Evolutionary conservation across 1,140 invertebrate species (phyloP).

Genomic region (Littorina saxatilis): DNA sequence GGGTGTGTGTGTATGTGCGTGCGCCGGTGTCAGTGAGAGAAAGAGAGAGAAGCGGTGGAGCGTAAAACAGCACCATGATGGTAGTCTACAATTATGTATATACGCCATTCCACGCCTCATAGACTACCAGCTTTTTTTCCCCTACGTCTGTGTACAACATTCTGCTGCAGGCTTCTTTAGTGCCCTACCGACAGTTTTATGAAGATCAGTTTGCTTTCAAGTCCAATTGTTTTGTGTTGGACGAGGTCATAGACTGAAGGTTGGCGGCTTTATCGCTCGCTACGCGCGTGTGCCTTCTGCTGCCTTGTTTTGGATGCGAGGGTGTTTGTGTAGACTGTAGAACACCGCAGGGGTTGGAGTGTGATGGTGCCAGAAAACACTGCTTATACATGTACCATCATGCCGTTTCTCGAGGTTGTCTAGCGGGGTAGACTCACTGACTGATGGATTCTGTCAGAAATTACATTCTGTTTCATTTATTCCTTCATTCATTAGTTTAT

Average conservation of each 20-base stretch:
- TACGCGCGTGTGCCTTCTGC: neutral
- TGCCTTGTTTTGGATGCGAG: too few relatives aligned
- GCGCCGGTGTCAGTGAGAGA: too few relatives aligned
- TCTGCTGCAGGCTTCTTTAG: neutral
- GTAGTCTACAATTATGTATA: neutral
- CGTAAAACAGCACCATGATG: too few relatives aligned
- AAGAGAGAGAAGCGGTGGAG: too few relatives aligned
- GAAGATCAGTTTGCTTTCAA: conserved; percentile 19
- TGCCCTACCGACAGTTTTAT: conserved; percentile 22
- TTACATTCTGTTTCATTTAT: too few relatives aligned
- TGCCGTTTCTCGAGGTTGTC: neutral
- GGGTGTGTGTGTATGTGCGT: too few relatives aligned
- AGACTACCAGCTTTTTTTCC: neutral
- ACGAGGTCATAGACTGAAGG: neutral
- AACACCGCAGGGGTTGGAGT: neutral
- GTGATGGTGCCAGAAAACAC: neutral
- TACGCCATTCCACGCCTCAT: neutral
- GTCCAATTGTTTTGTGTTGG: conserved; percentile 32
- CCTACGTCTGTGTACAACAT: neutral
- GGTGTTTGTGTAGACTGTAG: too few relatives aligned
- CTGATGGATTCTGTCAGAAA: too few relatives aligned
- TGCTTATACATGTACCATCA: neutral
- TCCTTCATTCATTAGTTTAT: neutral
- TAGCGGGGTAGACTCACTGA: too few relatives aligned
- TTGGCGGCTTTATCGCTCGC: neutral